Conservation (phyloP, 2,888 invertebrate species). For the Synergus gifuensis region DNA sequence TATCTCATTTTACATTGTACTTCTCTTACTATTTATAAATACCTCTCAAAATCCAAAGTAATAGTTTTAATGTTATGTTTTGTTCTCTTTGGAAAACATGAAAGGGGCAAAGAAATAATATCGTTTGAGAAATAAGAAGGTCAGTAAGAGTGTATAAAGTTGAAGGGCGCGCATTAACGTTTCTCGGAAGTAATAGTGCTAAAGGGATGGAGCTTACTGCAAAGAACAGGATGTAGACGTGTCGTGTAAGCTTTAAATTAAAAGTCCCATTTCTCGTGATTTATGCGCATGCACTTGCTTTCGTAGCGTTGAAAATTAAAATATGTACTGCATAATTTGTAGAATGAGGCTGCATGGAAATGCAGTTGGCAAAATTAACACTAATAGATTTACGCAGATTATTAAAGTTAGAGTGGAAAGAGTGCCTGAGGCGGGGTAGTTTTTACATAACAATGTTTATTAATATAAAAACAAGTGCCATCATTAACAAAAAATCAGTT, state of each 20-base stretch:
- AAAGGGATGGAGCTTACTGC: constrained; percentile 10
- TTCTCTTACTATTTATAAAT: no score
- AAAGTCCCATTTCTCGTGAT: constrained; percentile 34
- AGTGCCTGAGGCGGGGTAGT: no score
- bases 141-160: constrained; percentile 2
- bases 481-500: no score
- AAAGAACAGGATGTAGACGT: constrained; percentile 35
- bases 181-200: constrained; percentile 9
- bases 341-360: neutral
- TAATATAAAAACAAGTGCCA: no score
- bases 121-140: constrained; percentile 6
- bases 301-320: neutral
- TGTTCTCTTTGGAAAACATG: neutral
- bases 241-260: constrained; percentile 26
- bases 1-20: no score
- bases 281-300: neutral
- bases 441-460: no score
- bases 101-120: neutral
- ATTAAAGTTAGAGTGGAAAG: neutral
- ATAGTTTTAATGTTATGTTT: neutral
- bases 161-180: neutral
- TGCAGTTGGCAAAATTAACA: neutral
- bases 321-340: neutral
- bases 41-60: neutral
- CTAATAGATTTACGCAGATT: neutral